A percentile compares a stretch with the other conserved stretches of the same genome.
Conservation (phyloP, 2,113 vertebrate genomes). For the Chrysochloris asiatica region DNA sequence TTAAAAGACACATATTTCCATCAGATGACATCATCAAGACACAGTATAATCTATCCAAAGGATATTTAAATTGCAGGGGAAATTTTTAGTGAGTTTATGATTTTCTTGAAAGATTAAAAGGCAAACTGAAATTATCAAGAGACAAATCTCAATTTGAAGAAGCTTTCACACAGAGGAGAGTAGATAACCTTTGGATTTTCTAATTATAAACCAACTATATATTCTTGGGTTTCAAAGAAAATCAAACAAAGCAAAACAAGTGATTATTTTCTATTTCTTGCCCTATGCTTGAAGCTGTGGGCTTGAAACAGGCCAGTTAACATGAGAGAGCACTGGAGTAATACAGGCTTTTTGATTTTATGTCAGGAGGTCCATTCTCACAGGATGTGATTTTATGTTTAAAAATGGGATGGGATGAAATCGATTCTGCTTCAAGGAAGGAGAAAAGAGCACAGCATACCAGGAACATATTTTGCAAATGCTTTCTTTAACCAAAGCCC, state of each 20-base stretch:
- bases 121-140: not conserved
- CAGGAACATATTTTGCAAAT: constrained; percentile 48
- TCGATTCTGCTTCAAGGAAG: not conserved
- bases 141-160: not conserved
- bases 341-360: not conserved
- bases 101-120: constrained; percentile 49
- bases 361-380: not conserved
- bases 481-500: constrained; percentile 31
- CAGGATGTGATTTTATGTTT: constrained; percentile 22
- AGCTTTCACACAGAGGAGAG: not conserved
- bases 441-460: not conserved
- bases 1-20: not conserved
- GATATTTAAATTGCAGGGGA: not conserved
- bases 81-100: not conserved
- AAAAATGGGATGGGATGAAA: constrained; percentile 55
- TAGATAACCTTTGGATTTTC: not conserved
- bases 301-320: not conserved
- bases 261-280: not conserved
- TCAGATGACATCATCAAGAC: not conserved
- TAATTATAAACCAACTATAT: constrained; percentile 17
- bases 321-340: not conserved
- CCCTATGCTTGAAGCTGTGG: not conserved
- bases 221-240: not conserved
- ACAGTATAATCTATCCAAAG: not conserved
- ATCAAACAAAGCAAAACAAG: not conserved